Evolutionary conservation across 2,797 vertebrate species (phyloP), one percentile per base, ranked within the genome.

Genomic region (Anabacerthia variegaticeps): DNA sequence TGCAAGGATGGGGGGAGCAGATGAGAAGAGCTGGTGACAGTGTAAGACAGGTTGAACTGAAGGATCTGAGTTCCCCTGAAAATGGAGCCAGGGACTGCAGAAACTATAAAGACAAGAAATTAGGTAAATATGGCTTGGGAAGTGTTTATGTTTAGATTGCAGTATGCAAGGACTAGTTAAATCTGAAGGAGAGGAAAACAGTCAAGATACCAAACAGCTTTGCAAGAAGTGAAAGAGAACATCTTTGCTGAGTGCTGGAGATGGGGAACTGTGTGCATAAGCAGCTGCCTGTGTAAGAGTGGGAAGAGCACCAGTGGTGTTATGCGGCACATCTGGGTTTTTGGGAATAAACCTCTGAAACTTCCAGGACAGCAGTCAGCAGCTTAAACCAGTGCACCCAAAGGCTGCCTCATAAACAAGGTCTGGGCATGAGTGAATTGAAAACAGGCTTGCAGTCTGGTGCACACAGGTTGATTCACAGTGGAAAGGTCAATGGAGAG

Each of bases 211-310:
- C 6, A 18, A 66, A 48, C 3, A 41, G 9, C 18, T 85, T 55
- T 37, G 44, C 44, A 44, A 44, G 44, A 44, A 44, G 44, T 44
- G 39, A 55, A 55, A 32, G 24, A 27, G 19, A 23, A 51, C 23
- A 46, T 21, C 44, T 46, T 22, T 71, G 55, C 30, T 3, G 9
- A 14, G 14, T 19, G 11, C 5, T 65, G 24, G 28, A 36, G 27
- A 6, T 2, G 2, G 10, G 49, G 26, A 80, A 8, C 26, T 77
- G 23, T 0, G 3, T 19, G 14, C 8, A 3, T 2, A 12, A 62
- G 20, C 17, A 43, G 26, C 6, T 72, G 54, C 14, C 24, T 26
- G 0, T 14, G 24, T 27, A 49, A 32, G 19, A 26, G 4, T 28
- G 51, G 24, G 17, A 71, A 59, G 14, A 65, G 19, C 46, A 43